Percentiles rank a stretch among this genome's conserved stretches.
phyloP scores from a whole-genome alignment of 2,797 vertebrate species.

The Sternarchorhynchus goeldii region DNA sequence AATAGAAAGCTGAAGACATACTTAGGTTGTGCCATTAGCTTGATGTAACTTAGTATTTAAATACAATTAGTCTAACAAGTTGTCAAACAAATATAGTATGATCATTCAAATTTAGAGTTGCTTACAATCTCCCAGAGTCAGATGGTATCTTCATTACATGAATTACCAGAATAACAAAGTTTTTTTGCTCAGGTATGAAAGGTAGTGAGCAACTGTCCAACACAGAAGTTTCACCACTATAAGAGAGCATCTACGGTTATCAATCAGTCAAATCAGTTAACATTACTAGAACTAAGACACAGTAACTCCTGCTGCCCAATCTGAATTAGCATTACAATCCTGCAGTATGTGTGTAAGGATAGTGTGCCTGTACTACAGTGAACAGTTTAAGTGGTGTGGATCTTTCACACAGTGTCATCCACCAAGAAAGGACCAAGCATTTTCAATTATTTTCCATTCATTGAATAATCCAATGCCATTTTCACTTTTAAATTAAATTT shows the following conservation, averaged over 20 bases:
- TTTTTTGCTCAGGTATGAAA: conserved; percentile 64
- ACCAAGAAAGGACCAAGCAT: too few species aligned
- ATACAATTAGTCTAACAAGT: background rate
- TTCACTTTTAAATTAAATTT: too few species aligned
- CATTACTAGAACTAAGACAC: conserved; percentile 5
- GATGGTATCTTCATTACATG: conserved; percentile 81
- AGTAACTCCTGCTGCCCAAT: background rate
- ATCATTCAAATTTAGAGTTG: conserved; percentile 35
- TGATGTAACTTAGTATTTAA: background rate
- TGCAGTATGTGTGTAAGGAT: too few species aligned
- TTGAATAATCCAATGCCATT: too few species aligned
- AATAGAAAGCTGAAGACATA: background rate
- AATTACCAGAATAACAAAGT: conserved; percentile 80
- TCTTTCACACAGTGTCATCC: too few species aligned
- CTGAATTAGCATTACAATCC: background rate
- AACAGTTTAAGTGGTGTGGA: too few species aligned
- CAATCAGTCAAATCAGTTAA: conserved; percentile 21
- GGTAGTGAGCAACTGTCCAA: conserved; percentile 61
- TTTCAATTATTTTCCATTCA: too few species aligned
- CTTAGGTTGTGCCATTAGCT: background rate
- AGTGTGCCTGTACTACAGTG: too few species aligned
- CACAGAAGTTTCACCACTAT: conserved; percentile 53
- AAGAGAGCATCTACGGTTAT: conserved; percentile 67
- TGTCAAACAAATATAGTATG: conserved; percentile 3
- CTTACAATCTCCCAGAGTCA: conserved; percentile 72